Percentiles rank a stretch among this genome's conserved stretches.
phyloP scores from a whole-genome alignment of 2,888 invertebrate species.

The Chrysolina americana region DNA sequence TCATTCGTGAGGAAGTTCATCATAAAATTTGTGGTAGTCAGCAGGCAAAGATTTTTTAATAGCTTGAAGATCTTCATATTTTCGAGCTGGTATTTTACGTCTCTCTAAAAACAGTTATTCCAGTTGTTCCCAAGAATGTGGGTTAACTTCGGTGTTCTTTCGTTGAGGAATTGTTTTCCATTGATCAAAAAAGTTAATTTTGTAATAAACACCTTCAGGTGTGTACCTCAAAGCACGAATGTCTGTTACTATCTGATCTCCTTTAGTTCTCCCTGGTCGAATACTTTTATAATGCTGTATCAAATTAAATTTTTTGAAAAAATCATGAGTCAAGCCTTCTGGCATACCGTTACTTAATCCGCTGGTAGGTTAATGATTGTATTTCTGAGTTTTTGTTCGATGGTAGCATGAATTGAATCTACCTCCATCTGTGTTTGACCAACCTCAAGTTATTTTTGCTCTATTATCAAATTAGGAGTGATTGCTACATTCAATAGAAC shows the following conservation, averaged over 20 bases:
- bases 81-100: neutral
- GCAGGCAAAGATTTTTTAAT: neutral
- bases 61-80: constrained; percentile 1
- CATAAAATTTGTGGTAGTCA: constrained; percentile 5
- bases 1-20: constrained; percentile 8
- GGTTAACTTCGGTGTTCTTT: neutral
- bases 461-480: neutral
- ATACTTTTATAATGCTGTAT: constrained; percentile 43
- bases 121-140: neutral
- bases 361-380: neutral
- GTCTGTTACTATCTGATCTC: constrained; percentile 40
- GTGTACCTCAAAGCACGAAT: constrained; percentile 43
- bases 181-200: neutral
- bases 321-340: constrained; percentile 34
- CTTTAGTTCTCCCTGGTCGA: constrained; percentile 37
- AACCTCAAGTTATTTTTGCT: constrained; percentile 14
- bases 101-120: neutral
- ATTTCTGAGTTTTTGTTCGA: neutral
- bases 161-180: neutral
- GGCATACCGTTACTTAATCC: constrained; percentile 18
- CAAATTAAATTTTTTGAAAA: constrained; percentile 37
- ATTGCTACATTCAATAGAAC: no score
- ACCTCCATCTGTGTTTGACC: constrained; percentile 4
- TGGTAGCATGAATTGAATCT: neutral
- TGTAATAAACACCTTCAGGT: neutral